Base-by-base conservation (phyloP, 2,888 invertebrate species). In the Mythimna loreyi region DNA sequence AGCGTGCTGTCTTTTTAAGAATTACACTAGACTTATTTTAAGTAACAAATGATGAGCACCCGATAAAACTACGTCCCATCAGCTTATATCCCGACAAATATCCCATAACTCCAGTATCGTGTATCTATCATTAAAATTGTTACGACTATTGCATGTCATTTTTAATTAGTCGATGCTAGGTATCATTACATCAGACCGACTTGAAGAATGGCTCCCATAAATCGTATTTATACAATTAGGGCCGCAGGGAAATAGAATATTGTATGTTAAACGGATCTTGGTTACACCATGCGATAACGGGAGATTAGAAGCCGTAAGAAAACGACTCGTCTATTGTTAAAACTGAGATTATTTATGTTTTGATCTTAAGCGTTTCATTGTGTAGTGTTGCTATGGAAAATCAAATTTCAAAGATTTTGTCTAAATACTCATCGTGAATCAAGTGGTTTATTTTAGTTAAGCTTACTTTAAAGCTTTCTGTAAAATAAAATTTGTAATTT, bases 191-290 rank as follows among this genome's bases (percentile, higher is more conserved):
- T 83, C 68, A 76, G 65, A 47, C 16, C 59, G 47, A 25, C 55
- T 82, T 71, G 63, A 80, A 58, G 50, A 64, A 75, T 78, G 52
- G 57, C 21, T 28, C 23, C 43, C 70, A 81, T 82, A 83, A 79
- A 73, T 83, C 58, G 61, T 78, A 55, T 74, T 81, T 65, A 67
- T 67, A 72, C 50, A 74, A 78, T 75, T 77, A 69, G 13, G 64
- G 57, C 79, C 72, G 43, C 50, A 63, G 66, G 73, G 67, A n/a
- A 74, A 73, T 62, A 72, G 52, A 72, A 78, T 56, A 58, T 50
- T 43, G 40, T 21, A 11, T 30, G 53, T 3, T 36, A 33, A 40
- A 58, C 11, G 11, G 28, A 55, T 23, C 60, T 47, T 49, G 57
- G 57, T 61, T 67, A 43, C 43, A 74, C 28, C 56, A 43, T 61